Conservation (phyloP, 1,140 invertebrate genomes). For the Drosophila tristis region DNA sequence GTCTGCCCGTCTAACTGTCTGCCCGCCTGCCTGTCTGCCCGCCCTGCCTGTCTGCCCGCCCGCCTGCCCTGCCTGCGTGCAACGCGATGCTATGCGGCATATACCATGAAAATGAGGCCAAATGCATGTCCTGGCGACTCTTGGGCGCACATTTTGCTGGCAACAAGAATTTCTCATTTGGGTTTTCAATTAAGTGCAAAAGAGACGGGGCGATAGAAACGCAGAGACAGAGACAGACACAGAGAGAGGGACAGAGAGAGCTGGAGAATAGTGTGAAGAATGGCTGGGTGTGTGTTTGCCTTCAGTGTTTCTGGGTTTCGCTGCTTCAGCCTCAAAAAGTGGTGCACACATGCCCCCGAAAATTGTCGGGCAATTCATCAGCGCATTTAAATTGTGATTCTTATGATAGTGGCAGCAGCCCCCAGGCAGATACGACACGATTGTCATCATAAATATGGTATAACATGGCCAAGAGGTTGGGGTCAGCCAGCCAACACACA, state of each 20-base stretch:
- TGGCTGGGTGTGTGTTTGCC: background rate
- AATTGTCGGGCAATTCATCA: background rate
- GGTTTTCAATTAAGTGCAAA: constrained; percentile 45
- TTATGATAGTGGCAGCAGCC: constrained; percentile 37
- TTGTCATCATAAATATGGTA: too few species aligned
- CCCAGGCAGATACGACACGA: constrained; percentile 31
- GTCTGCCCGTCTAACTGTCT: background rate
- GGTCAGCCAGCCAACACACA: too few species aligned
- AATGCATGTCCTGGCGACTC: constrained; percentile 21
- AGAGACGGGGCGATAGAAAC: background rate
- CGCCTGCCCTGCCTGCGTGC: too few species aligned
- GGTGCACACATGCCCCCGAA: background rate
- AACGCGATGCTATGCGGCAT: constrained; percentile 5
- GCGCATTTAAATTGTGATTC: constrained; percentile 48
- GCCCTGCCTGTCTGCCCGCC: too few species aligned
- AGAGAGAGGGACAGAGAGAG: background rate
- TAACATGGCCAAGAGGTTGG: constrained; percentile 14
- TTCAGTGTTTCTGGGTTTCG: background rate
- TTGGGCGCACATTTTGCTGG: constrained; percentile 8
- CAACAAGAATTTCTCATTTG: constrained; percentile 65
- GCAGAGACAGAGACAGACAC: background rate
- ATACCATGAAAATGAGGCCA: constrained; percentile 61
- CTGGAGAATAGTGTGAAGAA: too few species aligned
- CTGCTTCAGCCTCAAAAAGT: background rate
- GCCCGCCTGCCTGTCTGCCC: background rate